Evolutionary conservation across 2,888 invertebrate genomes (phyloP), one percentile per base, ranked within the genome.

Genomic region (Amiota minor): DNA sequence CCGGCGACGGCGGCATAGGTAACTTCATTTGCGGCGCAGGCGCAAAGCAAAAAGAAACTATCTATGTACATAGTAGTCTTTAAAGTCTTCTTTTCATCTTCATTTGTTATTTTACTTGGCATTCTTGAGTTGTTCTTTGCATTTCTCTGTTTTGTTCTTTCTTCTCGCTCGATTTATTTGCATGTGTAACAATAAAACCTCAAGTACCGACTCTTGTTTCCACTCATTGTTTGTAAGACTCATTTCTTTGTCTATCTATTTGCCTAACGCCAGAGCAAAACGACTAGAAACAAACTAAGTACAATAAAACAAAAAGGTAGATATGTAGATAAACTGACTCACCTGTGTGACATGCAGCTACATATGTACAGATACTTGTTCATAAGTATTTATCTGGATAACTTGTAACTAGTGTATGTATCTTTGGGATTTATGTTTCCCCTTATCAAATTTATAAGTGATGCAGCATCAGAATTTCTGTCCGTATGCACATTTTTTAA

Each of bases 171-270:
- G 77, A 82, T 84, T 80, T 81, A 85, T 84, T 87, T 82, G 81
- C 81, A 81, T 79, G 80, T 73, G 74, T 77, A 80, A 83, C 84
- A 82, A 86, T 85, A 81, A 78, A 83, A 84, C 77, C 80, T 86
- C 86, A 86, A 86, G 86, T 86, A 79, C 79, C 78, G 71, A 72
- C 68, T 80, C 79, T 82, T 85, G 80, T 79, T 76, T 59, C 3
- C 49, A 72, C 74, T 49, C 74, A 74, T 77, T 78, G 77, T 73
- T 73, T 64, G 74, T 18, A 18, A 56, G 53, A 59, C 20, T 59
- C 74, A 74, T 6, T 35, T 35, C 35, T 72, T 75, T 77, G 72
- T 78, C 70, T 78, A 74, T 70, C 45, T 71, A 76, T 76, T 79
- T 78, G 79, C 76, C 77, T 81, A 83, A 84, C 84, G 84, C 82